phyloP scores from a whole-genome alignment of 2,797 vertebrate genomes.

The Rhinoraja longicauda region DNA sequence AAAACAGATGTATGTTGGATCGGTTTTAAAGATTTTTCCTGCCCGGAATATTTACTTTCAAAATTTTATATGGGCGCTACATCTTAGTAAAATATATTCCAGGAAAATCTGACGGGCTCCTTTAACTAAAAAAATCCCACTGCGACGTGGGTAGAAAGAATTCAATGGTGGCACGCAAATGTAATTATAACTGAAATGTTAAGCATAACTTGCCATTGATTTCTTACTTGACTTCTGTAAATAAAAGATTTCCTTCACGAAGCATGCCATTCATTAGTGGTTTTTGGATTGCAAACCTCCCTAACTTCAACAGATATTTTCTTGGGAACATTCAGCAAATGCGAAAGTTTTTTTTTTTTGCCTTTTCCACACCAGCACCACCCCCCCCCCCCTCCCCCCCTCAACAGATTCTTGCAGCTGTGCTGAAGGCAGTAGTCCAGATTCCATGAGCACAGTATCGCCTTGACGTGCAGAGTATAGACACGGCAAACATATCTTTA shows the following conservation, averaged over 20 bases:
- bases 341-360: not conserved
- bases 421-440: not conserved
- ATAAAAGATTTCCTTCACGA: constrained; percentile 36
- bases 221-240: constrained; percentile 36
- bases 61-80: not conserved
- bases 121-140: not conserved
- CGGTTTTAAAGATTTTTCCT: not conserved
- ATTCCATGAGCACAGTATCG: not conserved
- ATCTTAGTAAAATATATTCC: constrained; percentile 18
- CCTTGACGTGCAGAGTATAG: not conserved
- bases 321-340: constrained; percentile 29
- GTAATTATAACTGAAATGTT: constrained; percentile 34
- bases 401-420: not conserved
- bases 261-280: constrained; percentile 36
- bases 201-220: constrained; percentile 27
- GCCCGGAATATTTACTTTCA: constrained; percentile 4
- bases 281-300: constrained; percentile 32
- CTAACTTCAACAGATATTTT: constrained; percentile 26
- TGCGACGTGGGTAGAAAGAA: not conserved
- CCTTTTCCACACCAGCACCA: not conserved
- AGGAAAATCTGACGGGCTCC: not conserved
- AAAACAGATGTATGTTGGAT: constrained; percentile 27
- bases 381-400: constrained; percentile 17
- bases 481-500: not conserved
- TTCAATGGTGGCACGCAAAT: not conserved